Evolutionary conservation across 2,888 invertebrate species (phyloP), one percentile per base, ranked within the genome.

Genomic region (Apodemia mormo): DNA sequence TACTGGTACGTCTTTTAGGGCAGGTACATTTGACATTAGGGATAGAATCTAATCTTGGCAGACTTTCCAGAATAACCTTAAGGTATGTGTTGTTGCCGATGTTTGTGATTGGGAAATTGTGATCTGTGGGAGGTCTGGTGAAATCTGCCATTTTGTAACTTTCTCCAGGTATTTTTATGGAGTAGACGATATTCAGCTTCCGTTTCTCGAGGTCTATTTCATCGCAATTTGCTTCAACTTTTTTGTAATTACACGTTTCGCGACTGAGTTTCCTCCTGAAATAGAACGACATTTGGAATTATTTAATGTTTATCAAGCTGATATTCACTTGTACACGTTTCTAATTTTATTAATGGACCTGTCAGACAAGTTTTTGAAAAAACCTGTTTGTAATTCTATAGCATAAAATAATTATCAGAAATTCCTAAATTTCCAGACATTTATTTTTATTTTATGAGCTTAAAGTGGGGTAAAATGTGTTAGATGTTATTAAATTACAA

Each of bases 31-130:
- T 85, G 68, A 96, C 89, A 33, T 90, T 87, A 8, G 97, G 97
- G 78, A 97, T 95, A 65, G 95, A 94, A 73, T 96, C 95, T 78
- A 96, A 94, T 61, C 98, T 94, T 37, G 98, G 97, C 78, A 97
- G 89, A 85, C 95, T 95, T 85, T 95, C 93, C 69, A 96, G 90
- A 45, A 94, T 91, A 68, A 96, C 84, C 75, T 91, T 95, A 74
- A 97, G 89, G 71, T 94, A 94, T 68, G 94, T 89, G 73, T 95
- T 94, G 78, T 94, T 94, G 30, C 96, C 96, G 64, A 96, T 94
- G 74, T 95, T 94, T 0, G 96, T 96, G 70, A 95, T 82, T 3
- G 97, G 97, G 86, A 97, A 97, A 73, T 94, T 94, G 86, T 97
- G 97, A 79, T 94, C 94, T 74, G 94, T 94, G 2, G 96, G 95